These are phyloP conservation scores for Phymorhynchus buccinoides DNA, from an alignment of 1,140 invertebrate genomes.

Conservation along the genomic window DNA sequence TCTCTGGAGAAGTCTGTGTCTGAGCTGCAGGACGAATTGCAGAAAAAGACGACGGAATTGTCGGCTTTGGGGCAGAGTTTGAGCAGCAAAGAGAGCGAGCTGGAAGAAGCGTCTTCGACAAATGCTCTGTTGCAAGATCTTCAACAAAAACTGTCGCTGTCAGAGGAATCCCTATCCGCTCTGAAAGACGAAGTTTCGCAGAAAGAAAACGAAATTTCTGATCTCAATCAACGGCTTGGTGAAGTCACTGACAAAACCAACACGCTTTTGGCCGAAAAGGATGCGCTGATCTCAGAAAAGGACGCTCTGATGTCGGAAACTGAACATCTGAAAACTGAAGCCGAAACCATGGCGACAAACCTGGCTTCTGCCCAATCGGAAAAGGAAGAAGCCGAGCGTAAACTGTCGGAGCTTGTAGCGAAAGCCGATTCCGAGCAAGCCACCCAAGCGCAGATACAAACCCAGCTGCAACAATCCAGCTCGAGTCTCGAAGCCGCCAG, in stretches of 20 bases:
- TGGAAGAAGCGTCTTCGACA: neutral
- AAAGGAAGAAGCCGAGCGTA: slow-evolving; percentile 1
- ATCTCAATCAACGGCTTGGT: neutral
- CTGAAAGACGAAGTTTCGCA: slow-evolving; percentile 8
- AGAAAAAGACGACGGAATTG: neutral
- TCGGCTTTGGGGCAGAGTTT: neutral
- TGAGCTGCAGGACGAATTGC: slow-evolving; percentile 29
- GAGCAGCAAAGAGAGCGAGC: neutral
- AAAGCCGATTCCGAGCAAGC: neutral
- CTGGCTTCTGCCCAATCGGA: slow-evolving; percentile 8
- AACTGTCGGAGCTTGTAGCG: slow-evolving; percentile 30
- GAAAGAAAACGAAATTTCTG: neutral
- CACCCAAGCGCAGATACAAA: slow-evolving; percentile 24
- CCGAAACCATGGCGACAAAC: neutral
- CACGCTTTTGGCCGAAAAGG: slow-evolving; percentile 6
- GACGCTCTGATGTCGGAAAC: neutral
- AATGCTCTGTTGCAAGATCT: neutral
- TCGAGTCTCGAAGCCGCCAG: neutral
- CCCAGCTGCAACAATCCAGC: slow-evolving; percentile 14
- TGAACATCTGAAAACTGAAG: slow-evolving; percentile 7
- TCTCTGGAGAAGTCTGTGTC: slow-evolving; percentile 20
- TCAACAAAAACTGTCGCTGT: neutral
- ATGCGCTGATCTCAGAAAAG: neutral
- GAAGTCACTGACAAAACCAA: neutral
- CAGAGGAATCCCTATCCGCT: slow-evolving; percentile 15